Evolutionary conservation across 2,113 vertebrate species (phyloP), one percentile per base, ranked within the genome.

Genomic region (Daphoenositta chrysoptera): DNA sequence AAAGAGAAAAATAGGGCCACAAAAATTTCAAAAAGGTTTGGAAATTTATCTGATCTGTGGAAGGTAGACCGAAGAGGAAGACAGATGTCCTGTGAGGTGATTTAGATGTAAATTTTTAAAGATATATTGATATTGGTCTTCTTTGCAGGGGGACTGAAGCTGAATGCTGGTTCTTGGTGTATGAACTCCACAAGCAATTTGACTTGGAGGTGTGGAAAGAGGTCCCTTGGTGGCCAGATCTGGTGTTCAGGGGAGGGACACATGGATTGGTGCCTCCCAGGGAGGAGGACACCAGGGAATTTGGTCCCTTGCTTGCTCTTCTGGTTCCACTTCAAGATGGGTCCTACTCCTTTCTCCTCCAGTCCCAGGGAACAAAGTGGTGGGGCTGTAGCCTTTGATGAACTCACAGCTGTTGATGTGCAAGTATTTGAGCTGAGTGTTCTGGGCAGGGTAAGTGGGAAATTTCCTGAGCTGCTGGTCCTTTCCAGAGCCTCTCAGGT

Each of bases 1-100:
- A 91, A 75, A 71, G 54, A 90, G 85, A 94, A 94, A 96, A 93
- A 96, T 80, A 91, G 26, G 5, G 73, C 79, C 71, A 83, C 87
- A 93, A 68, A 90, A 85, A 83, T 70, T 93, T 77, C 64, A 47
- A 87, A 42, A 73, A 73, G 78, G 82, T 91, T 77, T 85, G 78
- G 66, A 91, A 93, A 94, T 94, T 69, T 57, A 26, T 87, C 58
- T 91, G 78, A 76, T 93, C 83, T 76, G 61, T 76, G 40, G 77
- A 76, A 84, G 73, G 24, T 42, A 93, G 63, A 56, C 63, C 50
- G 65, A 50, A 70, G 61, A 87, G 58, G 78, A 90, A 79, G 70
- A n/a, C 13, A 69, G 66, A 61, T 0, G 0, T 26, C 61, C 63
- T 58, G 42, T 44, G 75, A 54, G 54, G 42, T 76, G 90, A 87